A percentile compares a stretch with the other conserved stretches of the same genome.
These are phyloP conservation scores for Xiphorhynchus elegans DNA, from an alignment of 2,113 vertebrate species.

Conservation along the genomic window DNA sequence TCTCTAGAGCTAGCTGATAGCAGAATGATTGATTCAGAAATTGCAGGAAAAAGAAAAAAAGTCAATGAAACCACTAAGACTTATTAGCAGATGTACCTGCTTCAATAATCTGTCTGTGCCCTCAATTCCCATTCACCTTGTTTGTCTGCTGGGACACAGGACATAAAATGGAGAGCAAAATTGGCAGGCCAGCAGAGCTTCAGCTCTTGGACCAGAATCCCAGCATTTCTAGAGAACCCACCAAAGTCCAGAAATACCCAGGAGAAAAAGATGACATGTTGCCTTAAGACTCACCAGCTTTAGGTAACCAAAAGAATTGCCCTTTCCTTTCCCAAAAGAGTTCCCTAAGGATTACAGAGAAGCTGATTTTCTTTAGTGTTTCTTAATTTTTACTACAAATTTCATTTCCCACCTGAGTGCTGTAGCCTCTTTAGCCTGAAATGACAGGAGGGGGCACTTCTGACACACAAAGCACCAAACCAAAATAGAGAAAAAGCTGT, in stretches of 20 bases:
- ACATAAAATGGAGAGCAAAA: neutral
- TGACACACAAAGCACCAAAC: neutral
- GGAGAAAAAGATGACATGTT: neutral
- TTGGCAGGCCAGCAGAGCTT: neutral
- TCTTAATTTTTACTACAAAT: neutral
- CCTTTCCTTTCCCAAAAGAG: neutral
- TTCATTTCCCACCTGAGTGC: rapidly evolving
- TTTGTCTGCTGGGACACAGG: neutral
- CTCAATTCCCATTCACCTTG: rapidly evolving
- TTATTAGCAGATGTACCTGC: conserved; percentile 8
- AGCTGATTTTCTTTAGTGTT: neutral
- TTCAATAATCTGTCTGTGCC: neutral
- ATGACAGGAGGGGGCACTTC: neutral
- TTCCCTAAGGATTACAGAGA: neutral
- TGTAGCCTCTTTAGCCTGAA: neutral
- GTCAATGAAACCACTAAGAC: neutral
- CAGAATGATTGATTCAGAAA: conserved; percentile 45
- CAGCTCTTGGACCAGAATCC: neutral
- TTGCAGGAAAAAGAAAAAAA: neutral
- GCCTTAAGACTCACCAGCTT: neutral
- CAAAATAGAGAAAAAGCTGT: neutral
- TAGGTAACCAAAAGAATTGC: neutral
- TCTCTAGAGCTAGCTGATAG: conserved; percentile 51
- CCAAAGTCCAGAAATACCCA: neutral
- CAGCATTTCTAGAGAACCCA: neutral